Percentiles rank a stretch among this genome's conserved stretches.
Conservation (phyloP, 2,797 vertebrate genomes). For the Acanthurus tractus region DNA sequence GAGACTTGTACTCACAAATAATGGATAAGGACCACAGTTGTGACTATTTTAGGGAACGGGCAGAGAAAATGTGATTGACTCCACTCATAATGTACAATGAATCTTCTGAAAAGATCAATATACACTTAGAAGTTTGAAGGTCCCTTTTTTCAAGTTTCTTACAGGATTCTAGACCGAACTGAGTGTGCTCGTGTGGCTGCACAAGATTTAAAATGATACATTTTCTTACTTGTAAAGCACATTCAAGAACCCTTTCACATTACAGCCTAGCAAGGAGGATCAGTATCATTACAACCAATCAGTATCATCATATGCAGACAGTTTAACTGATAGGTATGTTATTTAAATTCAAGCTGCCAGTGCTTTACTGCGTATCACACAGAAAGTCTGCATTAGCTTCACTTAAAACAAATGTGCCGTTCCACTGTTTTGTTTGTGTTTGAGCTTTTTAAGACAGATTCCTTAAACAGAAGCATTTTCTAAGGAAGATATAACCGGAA, state of each 20-base stretch:
- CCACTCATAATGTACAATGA: slow-evolving; percentile 8
- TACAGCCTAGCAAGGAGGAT: neutral
- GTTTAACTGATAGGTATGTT: neutral
- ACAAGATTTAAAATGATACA: too few species aligned
- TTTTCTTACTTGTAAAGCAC: too few species aligned
- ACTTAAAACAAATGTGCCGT: neutral
- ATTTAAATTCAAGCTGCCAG: neutral
- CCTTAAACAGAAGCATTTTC: neutral
- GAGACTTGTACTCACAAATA: neutral
- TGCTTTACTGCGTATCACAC: neutral
- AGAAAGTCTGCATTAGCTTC: neutral
- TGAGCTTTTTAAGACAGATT: neutral
- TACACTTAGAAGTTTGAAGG: slow-evolving; percentile 47
- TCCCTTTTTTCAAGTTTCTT: slow-evolving; percentile 17
- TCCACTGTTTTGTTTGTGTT: neutral
- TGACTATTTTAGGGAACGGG: neutral
- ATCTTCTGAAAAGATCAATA: slow-evolving; percentile 56
- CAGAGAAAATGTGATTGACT: slow-evolving; percentile 17
- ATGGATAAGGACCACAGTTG: neutral
- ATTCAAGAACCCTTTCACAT: too few species aligned
- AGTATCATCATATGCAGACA: neutral
- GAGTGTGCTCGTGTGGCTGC: neutral
- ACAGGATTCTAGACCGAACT: neutral
- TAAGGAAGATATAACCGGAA: neutral
- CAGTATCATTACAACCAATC: slow-evolving; percentile 12